Evolutionary conservation across 2,797 vertebrate species (phyloP).

Genomic region (Antrozous pallidus): DNA sequence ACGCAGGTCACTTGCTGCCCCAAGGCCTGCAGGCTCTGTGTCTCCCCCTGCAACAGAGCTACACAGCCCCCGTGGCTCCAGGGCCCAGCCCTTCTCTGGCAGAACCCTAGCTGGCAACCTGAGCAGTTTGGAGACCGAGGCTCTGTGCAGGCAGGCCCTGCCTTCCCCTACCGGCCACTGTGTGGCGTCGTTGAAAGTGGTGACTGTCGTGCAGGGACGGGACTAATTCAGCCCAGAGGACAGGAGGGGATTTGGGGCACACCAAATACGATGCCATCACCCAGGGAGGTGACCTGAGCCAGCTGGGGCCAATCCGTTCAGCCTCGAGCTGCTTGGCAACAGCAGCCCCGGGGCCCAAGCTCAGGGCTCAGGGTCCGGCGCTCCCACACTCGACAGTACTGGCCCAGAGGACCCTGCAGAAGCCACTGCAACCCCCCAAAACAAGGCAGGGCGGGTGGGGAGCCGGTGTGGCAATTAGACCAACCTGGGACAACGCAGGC

Average conservation of each 20-base stretch:
- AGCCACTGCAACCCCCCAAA: fast-evolving
- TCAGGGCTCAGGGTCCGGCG: fast-evolving
- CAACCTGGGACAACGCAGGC: fast-evolving
- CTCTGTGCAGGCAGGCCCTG: background rate
- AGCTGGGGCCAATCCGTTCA: background rate
- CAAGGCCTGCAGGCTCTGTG: too few relatives aligned
- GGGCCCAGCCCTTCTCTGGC: background rate
- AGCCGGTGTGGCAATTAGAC: fast-evolving
- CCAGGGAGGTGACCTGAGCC: background rate
- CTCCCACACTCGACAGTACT: fast-evolving
- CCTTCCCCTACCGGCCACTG: too few relatives aligned
- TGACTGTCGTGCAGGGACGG: background rate
- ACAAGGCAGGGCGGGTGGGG: too few relatives aligned
- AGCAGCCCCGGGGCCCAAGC: background rate
- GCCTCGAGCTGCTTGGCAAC: background rate
- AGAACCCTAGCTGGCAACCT: background rate
- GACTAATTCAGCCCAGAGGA: background rate
- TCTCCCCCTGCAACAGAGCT: too few relatives aligned
- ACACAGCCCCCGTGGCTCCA: background rate
- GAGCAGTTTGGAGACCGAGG: background rate
- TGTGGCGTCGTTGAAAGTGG: background rate
- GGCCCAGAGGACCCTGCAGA: background rate
- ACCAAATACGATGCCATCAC: fast-evolving
- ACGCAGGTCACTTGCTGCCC: background rate
- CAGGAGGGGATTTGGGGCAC: background rate